These are phyloP conservation scores for Micoletzkya japonica DNA, from an alignment of 2,888 invertebrate species.

Conservation along the genomic window DNA sequence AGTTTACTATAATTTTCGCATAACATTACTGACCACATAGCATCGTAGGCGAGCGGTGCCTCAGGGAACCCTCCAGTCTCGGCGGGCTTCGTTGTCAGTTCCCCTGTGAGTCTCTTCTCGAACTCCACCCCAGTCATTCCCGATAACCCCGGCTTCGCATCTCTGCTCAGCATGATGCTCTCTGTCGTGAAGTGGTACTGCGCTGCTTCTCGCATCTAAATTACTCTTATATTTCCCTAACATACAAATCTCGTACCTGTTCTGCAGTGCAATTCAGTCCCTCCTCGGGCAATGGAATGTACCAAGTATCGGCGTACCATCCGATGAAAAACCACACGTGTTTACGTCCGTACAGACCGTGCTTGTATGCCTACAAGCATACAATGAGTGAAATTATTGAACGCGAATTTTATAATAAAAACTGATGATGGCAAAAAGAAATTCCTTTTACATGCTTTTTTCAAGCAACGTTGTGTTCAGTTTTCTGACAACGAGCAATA, in stretches of 20 bases:
- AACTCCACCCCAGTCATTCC: conserved; percentile 43
- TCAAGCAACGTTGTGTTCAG: too few relatives aligned
- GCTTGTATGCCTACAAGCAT: conserved; percentile 76
- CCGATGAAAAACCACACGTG: conserved; percentile 99
- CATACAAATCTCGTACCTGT: conserved; percentile 42
- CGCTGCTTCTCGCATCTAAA: conserved; percentile 87
- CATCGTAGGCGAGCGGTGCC: conserved; percentile 97
- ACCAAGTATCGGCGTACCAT: conserved; percentile 99
- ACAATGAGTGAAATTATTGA: too few relatives aligned
- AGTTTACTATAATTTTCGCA: background rate
- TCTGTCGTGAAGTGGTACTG: conserved; percentile 98
- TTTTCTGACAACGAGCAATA: too few relatives aligned
- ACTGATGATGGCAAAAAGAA: too few relatives aligned
- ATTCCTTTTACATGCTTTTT: too few relatives aligned
- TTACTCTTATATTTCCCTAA: background rate
- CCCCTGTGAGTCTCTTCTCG: background rate
- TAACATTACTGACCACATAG: conserved; percentile 78
- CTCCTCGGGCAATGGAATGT: conserved; percentile 78
- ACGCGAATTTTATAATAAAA: too few relatives aligned
- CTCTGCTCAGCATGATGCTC: conserved; percentile 94
- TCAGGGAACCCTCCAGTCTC: conserved; percentile 80
- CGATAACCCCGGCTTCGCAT: conserved; percentile 84
- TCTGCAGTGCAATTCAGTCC: conserved; percentile 88
- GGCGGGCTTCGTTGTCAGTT: conserved; percentile 77
- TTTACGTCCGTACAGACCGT: conserved; percentile 87